phyloP scores from a whole-genome alignment of 1,140 invertebrate genomes.

The Campoletis sonorensis region DNA sequence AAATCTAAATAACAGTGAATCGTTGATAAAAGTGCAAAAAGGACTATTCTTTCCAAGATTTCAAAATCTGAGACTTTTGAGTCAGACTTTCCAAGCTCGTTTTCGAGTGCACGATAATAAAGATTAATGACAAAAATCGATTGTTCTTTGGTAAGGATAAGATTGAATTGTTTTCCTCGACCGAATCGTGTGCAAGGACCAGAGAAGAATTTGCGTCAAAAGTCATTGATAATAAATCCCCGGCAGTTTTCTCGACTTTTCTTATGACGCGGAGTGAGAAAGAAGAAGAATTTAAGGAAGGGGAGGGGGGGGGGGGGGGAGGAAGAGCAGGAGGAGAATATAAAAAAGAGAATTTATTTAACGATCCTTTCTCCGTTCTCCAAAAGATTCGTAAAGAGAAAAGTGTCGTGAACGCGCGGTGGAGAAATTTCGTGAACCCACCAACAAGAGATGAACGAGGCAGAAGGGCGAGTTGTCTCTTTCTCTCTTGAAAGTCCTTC shows the following conservation, averaged over 20 bases:
- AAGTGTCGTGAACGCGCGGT: slow-evolving; percentile 19
- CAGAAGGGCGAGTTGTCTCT: neutral
- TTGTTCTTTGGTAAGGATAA: too few species aligned
- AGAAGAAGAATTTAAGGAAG: too few species aligned
- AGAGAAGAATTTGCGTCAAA: neutral
- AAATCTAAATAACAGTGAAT: too few species aligned
- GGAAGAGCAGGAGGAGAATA: neutral
- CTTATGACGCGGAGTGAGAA: neutral
- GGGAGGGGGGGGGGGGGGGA: neutral
- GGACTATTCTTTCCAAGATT: too few species aligned
- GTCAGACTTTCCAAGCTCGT: too few species aligned
- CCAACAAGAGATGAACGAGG: slow-evolving; percentile 1
- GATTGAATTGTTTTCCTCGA: too few species aligned
- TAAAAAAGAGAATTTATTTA: slow-evolving; percentile 37
- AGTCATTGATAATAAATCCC: slow-evolving; percentile 9
- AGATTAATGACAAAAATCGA: too few species aligned
- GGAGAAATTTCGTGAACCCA: slow-evolving; percentile 13
- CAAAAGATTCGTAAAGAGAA: neutral
- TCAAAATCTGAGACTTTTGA: too few species aligned
- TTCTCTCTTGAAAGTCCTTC: slow-evolving; percentile 9
- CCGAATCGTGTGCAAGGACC: neutral
- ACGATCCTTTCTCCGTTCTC: slow-evolving; percentile 10
- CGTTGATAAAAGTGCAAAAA: too few species aligned
- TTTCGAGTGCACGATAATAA: too few species aligned
- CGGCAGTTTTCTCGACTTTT: too few species aligned